These are phyloP conservation scores for Aphelenchoides besseyi DNA, from an alignment of 1,140 invertebrate species.

Conservation along the genomic window DNA sequence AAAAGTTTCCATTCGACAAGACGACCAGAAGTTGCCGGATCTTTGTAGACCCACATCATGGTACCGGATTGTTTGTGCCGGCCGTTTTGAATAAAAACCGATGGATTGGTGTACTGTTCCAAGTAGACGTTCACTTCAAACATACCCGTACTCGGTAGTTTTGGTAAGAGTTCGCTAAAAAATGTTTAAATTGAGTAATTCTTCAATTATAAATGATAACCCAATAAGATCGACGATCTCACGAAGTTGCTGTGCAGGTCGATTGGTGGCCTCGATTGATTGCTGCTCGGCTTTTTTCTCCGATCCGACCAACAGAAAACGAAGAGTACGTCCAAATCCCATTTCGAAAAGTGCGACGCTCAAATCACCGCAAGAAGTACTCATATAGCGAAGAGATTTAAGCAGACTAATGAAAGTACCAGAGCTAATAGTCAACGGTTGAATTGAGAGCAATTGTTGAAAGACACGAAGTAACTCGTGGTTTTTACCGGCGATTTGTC, in stretches of 20 bases:
- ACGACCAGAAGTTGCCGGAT: neutral
- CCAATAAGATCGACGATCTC: constrained; percentile 55
- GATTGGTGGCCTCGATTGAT: constrained; percentile 14
- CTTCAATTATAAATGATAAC: constrained; percentile 20
- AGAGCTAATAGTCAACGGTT: constrained; percentile 50
- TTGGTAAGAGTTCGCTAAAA: constrained; percentile 57
- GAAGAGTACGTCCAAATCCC: constrained; percentile 50
- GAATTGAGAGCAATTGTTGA: constrained; percentile 72
- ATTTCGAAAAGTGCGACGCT: constrained; percentile 52
- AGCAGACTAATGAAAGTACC: constrained; percentile 53
- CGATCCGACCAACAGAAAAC: constrained; percentile 51
- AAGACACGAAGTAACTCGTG: constrained; percentile 65
- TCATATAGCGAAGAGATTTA: constrained; percentile 54
- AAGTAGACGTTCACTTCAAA: constrained; percentile 33
- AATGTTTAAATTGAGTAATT: constrained; percentile 10
- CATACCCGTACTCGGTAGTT: constrained; percentile 47
- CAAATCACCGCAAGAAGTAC: constrained; percentile 46
- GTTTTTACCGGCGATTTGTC: constrained; percentile 92
- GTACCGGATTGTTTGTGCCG: neutral
- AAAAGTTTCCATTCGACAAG: constrained; percentile 25
- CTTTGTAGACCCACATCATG: neutral
- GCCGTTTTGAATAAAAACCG: constrained; percentile 17
- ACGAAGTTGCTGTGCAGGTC: constrained; percentile 54
- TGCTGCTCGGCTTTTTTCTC: constrained; percentile 28
- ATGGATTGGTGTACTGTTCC: constrained; percentile 24